Evolutionary conservation across 2,113 vertebrate genomes (phyloP), one percentile per base, ranked within the genome.

Genomic region (Erinaceus europaeus): DNA sequence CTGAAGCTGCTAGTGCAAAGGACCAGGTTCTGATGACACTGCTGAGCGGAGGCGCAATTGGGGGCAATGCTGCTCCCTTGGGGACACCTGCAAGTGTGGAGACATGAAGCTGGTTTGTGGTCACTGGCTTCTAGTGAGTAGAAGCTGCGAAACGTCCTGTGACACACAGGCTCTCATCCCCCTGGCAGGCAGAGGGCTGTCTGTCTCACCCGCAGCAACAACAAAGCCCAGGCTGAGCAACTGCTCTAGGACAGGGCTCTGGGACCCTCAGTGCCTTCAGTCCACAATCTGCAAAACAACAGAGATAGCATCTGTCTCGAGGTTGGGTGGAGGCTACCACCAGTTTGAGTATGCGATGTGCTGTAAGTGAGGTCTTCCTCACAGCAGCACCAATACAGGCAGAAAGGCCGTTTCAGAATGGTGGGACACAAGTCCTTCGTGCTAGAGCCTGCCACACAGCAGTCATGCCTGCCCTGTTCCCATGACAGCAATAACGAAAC

Each of bases 381-480:
- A 15, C 0, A 23, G 46, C 4, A 57, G 36, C 4, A 13, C 68
- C 40, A 62, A 62, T 76, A 36, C 44, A 78, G 50, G 80, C 62
- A 65, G 65, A 25, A 53, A 82, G 44, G 25, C 61, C 25, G 21
- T 55, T 40, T 72, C 74, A 69, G 52, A 40, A 50, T 1, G 21
- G 42, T 52, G n/a, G n/a, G n/a, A n/a, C 12, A 38, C 3, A 57
- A 52, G 44, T 6, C 62, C 44, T 36, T 55, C 71, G 75, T 50
- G 13, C 48, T 27, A 74, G 57, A 5, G 29, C 21, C 68, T 3
- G 0, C n/a, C 67, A 20, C 3, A 0, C 23, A 1, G 4, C n/a
- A 27, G 68, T 69, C 78, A 20, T 32, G 6, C 6, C 36, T 1
- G 0, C 21, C 53, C 78, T 9, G 34, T 4, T 5, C 42, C 50